phyloP scores from a whole-genome alignment of 2,797 vertebrate genomes.

The Petrocephalus schoutedeni region DNA sequence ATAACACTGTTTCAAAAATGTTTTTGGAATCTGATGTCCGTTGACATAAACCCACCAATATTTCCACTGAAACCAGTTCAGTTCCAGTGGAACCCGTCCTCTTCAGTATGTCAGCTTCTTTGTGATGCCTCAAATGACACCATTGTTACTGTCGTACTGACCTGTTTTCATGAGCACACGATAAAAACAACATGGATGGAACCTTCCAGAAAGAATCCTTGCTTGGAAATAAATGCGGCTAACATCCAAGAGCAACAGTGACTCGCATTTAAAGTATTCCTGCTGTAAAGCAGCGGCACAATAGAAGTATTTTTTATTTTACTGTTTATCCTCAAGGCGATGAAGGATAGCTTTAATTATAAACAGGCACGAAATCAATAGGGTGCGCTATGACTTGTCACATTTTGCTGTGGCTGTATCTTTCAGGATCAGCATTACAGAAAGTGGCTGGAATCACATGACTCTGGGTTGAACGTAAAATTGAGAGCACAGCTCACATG shows the following conservation, averaged over 20 bases:
- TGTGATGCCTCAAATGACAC: background rate
- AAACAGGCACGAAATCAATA: conserved; percentile 17
- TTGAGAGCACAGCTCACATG: background rate
- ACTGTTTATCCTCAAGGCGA: conserved; percentile 24
- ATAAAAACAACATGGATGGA: background rate
- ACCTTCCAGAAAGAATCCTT: background rate
- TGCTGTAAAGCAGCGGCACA: conserved; percentile 6
- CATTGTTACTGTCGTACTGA: background rate
- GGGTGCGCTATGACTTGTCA: background rate
- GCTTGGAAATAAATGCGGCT: background rate
- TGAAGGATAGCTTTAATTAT: conserved; percentile 23
- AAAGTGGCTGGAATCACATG: background rate
- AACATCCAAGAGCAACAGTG: background rate
- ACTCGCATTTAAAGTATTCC: background rate
- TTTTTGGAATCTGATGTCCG: background rate
- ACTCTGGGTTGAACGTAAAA: background rate
- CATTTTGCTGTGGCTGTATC: conserved; percentile 5
- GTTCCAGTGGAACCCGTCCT: background rate
- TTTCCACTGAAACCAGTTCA: background rate
- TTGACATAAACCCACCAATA: background rate
- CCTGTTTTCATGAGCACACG: background rate
- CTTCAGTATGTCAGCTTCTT: background rate
- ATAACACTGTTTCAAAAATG: background rate
- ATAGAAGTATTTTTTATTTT: conserved; percentile 11
- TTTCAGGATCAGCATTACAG: background rate